phyloP scores from a whole-genome alignment of 2,888 invertebrate species.

The Itoplectis maculator region DNA sequence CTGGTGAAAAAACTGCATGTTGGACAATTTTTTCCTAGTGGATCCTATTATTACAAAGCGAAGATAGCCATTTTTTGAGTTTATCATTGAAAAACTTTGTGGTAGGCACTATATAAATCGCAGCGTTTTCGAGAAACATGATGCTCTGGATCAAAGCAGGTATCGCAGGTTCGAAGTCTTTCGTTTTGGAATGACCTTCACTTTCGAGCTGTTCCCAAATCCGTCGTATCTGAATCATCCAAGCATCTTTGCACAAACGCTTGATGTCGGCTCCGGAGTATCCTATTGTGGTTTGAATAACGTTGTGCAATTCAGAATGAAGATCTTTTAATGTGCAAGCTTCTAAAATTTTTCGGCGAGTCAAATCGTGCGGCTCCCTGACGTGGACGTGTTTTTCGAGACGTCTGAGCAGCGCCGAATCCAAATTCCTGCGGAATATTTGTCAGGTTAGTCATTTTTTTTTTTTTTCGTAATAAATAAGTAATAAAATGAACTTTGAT shows the following conservation, averaged over 20 bases:
- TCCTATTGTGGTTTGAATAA: too few species aligned
- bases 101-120: conserved; percentile 86
- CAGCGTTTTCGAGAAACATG: conserved; percentile 79
- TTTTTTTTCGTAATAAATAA: too few species aligned
- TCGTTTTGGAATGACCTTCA: conserved; percentile 4
- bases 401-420: conserved; percentile 93
- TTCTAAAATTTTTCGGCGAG: conserved; percentile 89
- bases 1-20: too few species aligned
- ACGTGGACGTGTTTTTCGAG: conserved; percentile 95
- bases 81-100: conserved; percentile 86
- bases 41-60: too few species aligned
- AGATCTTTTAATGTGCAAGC: conserved; percentile 85
- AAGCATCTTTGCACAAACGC: conserved; percentile 94
- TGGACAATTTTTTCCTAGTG: too few species aligned
- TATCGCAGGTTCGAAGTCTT: neutral
- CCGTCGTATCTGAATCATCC: conserved; percentile 92
- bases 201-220: conserved; percentile 86
- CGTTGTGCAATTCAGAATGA: too few species aligned
- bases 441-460: neutral
- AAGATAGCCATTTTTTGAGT: conserved; percentile 87
- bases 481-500: too few species aligned
- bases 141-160: conserved; percentile 47
- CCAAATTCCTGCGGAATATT: conserved; percentile 90
- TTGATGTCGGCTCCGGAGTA: conserved; percentile 96
- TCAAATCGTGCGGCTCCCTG: conserved; percentile 89